Conservation (phyloP, 2,113 vertebrate genomes). For the Sterna hirundo region DNA sequence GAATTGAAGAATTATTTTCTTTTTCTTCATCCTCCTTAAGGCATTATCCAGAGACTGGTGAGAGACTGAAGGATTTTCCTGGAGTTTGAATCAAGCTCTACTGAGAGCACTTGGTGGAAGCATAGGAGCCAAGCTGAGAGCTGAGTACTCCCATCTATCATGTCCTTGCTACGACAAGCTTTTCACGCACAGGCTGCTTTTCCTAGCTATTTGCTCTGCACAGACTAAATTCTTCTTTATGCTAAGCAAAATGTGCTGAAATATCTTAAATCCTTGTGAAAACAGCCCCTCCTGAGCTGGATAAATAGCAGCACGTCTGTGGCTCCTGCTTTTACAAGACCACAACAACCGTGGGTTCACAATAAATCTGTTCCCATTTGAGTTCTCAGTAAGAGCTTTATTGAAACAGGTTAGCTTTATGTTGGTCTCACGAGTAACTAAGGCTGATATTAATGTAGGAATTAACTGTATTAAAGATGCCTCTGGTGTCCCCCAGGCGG, state of each 20-base stretch:
- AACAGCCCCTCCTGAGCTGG: neutral
- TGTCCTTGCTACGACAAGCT: neutral
- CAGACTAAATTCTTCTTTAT: neutral
- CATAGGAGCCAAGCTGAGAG: neutral
- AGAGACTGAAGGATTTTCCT: neutral
- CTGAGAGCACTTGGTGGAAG: neutral
- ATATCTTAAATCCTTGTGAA: neutral
- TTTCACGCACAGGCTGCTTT: neutral
- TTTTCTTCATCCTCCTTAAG: neutral
- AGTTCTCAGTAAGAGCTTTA: neutral
- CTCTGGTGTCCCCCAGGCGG: neutral
- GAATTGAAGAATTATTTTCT: neutral
- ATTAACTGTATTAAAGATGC: neutral
- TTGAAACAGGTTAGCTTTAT: neutral
- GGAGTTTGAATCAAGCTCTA: neutral
- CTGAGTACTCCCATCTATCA: neutral
- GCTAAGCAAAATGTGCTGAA: neutral
- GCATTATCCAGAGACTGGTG: neutral
- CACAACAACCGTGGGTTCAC: neutral
- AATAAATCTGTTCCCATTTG: neutral
- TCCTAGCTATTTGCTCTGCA: neutral
- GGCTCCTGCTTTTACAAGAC: neutral
- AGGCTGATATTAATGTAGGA: neutral
- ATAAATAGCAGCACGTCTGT: neutral
- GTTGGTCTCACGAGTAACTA: accelerated